Conservation (phyloP, 1,140 invertebrate species). For the Drosophila bocki region DNA sequence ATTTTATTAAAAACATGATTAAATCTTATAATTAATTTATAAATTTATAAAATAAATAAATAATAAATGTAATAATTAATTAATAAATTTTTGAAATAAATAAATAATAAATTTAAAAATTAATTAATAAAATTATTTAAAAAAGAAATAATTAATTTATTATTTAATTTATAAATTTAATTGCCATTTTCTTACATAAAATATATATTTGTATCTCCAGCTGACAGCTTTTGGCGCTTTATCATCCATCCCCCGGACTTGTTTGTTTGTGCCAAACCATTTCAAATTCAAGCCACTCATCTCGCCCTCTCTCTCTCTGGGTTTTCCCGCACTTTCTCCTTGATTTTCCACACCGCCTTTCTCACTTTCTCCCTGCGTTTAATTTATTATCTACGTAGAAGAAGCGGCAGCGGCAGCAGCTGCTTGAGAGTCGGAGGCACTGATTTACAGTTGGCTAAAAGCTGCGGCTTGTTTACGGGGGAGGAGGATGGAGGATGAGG, state of each 20-base stretch:
- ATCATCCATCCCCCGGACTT: conserved; percentile 5
- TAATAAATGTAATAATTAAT: too few species aligned
- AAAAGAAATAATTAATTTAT: too few species aligned
- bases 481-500: too few species aligned
- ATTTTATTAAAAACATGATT: too few species aligned
- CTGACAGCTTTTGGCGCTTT: conserved; percentile 18
- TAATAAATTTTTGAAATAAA: too few species aligned
- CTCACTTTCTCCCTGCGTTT: conserved; percentile 66
- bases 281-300: conserved; percentile 29
- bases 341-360: background rate
- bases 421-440: conserved; percentile 71
- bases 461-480: conserved; percentile 45
- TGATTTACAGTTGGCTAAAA: conserved; percentile 72
- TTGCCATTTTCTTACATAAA: too few species aligned
- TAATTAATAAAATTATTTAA: too few species aligned
- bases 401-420: conserved; percentile 47
- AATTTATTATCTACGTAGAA: conserved; percentile 77
- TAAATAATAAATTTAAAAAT: too few species aligned
- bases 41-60: too few species aligned
- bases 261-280: conserved; percentile 42
- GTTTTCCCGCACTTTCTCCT: conserved; percentile 8
- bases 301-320: background rate
- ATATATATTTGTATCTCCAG: background rate
- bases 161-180: too few species aligned
- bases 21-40: too few species aligned